Conservation (phyloP, 2,888 invertebrate species). For the Leptopterna dolabrata region DNA sequence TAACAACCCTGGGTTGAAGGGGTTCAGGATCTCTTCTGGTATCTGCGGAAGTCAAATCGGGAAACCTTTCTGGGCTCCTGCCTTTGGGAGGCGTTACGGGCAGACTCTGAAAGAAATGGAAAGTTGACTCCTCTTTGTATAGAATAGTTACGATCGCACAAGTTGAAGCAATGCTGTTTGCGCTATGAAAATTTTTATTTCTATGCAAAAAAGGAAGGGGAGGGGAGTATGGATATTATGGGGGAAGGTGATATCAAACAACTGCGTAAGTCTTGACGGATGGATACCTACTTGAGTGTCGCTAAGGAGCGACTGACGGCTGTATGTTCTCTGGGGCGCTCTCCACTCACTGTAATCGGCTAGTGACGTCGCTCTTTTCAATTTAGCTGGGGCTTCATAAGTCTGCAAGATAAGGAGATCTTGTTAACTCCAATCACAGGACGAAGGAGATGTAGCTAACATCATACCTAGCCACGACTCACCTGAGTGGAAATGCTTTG, state of each 20-base stretch:
- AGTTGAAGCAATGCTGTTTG: too few species aligned
- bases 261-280: too few species aligned
- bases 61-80: conserved; percentile 68
- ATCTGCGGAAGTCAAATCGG: background rate
- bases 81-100: conserved; percentile 70
- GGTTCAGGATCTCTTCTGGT: conserved; percentile 18
- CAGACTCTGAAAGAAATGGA: conserved; percentile 68
- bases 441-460: too few species aligned
- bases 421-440: too few species aligned
- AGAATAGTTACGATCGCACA: too few species aligned
- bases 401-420: conserved; percentile 63
- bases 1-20: conserved; percentile 15
- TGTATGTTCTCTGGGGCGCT: conserved; percentile 70
- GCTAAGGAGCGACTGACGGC: conserved; percentile 75
- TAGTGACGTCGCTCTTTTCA: conserved; percentile 60
- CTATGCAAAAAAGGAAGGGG: too few species aligned
- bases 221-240: too few species aligned
- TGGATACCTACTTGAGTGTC: conserved; percentile 74
- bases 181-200: too few species aligned
- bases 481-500: conserved; percentile 90
- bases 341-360: conserved; percentile 61
- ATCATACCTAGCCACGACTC: too few species aligned
- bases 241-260: too few species aligned
- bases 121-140: too few species aligned
- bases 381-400: conserved; percentile 62